Evolutionary conservation across 92 coral and sea anemone species (phyloP), one percentile per base, ranked within the genome.

Genomic region (Chrysogorgia sp.): DNA sequence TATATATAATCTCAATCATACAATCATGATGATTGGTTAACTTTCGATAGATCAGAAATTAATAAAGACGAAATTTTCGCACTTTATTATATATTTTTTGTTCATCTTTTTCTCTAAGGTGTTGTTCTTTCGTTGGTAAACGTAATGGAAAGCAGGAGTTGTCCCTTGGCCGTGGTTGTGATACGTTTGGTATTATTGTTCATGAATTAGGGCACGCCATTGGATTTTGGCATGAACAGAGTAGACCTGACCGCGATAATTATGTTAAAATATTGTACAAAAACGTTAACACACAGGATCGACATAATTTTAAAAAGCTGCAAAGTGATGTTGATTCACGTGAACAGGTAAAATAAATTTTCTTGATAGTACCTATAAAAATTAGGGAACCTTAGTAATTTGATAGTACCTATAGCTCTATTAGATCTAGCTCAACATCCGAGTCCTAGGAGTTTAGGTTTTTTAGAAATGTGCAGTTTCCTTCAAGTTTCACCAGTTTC

Each of bases 171-270:
- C 32, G 45, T 35, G 91, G 96, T 1, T 90, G 96, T 61, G 72
- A 80, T 58, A 20, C 52, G 17, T 77, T 77, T 40, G 86, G 85
- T 31, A 85, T 87, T 52, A 78, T 90, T 34, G 88, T 90, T 0
- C 96, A 90, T 71, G 96, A 90, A 79, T 63, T 90, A 13, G 96
- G 96, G 6, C 96, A 90, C 58, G 25, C 85, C 37, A 50, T 90
- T 34, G 96, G 96, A 24, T 90, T 90, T 40, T 90, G 96, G 96
- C 96, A 90, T 84, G 96, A 90, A 74, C 96, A 90, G 24, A 85
- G 88, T 52, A 77, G 96, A 48, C 88, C 96, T 0, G 96, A 90
- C 29, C 33, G 96, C 12, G 91, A 90, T 77, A 86, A 85, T 61
- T 88, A 87, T 33, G 86, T 90, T 30, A 84, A 85, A 50, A 79